These are phyloP conservation scores for Lithosia quadra DNA, from an alignment of 2,888 invertebrate genomes.

Conservation along the genomic window DNA sequence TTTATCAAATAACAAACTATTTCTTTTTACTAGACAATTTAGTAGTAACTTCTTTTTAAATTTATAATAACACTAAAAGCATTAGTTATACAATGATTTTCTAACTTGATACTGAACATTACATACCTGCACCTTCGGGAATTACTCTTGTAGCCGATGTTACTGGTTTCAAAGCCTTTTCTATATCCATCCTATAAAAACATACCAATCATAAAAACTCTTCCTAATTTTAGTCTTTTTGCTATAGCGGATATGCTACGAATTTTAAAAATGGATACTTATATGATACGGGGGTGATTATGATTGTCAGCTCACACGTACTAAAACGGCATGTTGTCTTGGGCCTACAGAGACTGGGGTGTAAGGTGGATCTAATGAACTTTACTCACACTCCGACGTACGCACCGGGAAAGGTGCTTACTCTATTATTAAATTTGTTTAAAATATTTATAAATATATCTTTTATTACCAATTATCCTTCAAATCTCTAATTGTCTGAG, in stretches of 20 bases:
- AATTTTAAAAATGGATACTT: background rate
- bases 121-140: conserved; percentile 86
- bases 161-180: conserved; percentile 87
- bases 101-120: background rate
- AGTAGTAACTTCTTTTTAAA: background rate
- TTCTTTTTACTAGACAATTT: background rate
- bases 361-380: too few species aligned
- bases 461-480: conserved; percentile 87
- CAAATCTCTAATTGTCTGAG: conserved; percentile 85
- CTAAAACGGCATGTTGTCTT: too few species aligned
- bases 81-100: background rate
- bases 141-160: conserved; percentile 87
- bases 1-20: background rate
- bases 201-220: background rate
- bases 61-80: background rate
- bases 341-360: too few species aligned
- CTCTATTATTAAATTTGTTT: background rate
- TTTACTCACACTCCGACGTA: too few species aligned
- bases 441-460: background rate
- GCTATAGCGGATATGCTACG: too few species aligned
- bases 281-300: too few species aligned
- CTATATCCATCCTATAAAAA: conserved; percentile 84
- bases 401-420: background rate
- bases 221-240: background rate
- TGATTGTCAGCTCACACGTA: too few species aligned